Percentiles rank a stretch among this genome's conserved stretches.
These are phyloP conservation scores for Druon quercuslanigerum DNA, from an alignment of 1,140 invertebrate species.

Conservation along the genomic window DNA sequence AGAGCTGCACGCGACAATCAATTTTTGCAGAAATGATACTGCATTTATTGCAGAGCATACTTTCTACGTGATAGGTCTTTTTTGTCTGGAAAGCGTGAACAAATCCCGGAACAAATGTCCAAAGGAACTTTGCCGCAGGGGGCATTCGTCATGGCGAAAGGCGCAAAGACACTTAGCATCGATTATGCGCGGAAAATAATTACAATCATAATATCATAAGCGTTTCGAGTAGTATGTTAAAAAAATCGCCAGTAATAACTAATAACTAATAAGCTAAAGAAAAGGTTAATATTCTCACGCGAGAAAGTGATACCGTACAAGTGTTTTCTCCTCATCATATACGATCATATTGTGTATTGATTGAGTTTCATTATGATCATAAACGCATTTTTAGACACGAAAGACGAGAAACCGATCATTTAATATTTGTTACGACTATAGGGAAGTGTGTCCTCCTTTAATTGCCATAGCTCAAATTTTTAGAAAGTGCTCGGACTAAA, in stretches of 20 bases:
- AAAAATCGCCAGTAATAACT: background rate
- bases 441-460: background rate
- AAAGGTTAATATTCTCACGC: constrained; percentile 7
- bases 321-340: constrained; percentile 16
- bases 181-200: constrained; percentile 15
- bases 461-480: background rate
- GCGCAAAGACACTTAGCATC: constrained; percentile 1
- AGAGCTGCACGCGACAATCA: background rate
- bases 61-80: constrained; percentile 14
- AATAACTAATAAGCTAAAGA: constrained; percentile 17
- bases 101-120: constrained; percentile 26
- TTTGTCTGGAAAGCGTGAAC: constrained; percentile 13
- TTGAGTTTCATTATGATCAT: constrained; percentile 24
- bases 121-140: constrained; percentile 11
- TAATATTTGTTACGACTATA: background rate
- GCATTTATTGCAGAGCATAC: background rate
- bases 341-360: background rate
- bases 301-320: constrained; percentile 9
- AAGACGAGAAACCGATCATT: constrained; percentile 19
- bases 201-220: constrained; percentile 16
- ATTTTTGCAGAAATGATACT: background rate
- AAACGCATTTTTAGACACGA: constrained; percentile 14
- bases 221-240: constrained; percentile 10
- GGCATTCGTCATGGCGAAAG: constrained; percentile 12
- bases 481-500: constrained; percentile 6